These are phyloP conservation scores for Drosophila lacicola DNA, from an alignment of 2,888 invertebrate species.

Conservation along the genomic window DNA sequence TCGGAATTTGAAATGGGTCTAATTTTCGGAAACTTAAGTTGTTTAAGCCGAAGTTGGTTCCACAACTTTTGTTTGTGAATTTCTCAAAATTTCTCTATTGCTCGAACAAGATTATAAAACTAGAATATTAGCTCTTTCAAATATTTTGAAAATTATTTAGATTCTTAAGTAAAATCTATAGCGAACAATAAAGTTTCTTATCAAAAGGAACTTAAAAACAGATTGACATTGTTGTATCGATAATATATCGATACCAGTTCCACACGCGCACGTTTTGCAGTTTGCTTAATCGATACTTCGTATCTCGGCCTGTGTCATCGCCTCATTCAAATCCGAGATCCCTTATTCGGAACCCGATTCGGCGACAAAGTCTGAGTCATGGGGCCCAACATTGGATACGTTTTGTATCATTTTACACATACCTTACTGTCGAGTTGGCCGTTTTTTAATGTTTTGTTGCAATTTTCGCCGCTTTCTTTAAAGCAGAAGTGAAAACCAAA, in stretches of 20 bases:
- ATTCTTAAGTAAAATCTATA: too few species aligned
- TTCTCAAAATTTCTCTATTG: too few species aligned
- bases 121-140: too few species aligned
- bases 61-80: too few species aligned
- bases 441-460: slow-evolving; percentile 21
- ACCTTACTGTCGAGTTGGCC: slow-evolving; percentile 27
- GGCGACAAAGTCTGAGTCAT: slow-evolving; percentile 43
- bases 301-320: not conserved
- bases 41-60: too few species aligned
- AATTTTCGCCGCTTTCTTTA: slow-evolving; percentile 50
- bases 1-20: too few species aligned
- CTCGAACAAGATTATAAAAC: too few species aligned
- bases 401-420: slow-evolving; percentile 29
- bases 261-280: not conserved
- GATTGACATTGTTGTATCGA: too few species aligned
- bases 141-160: too few species aligned
- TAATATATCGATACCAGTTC: not conserved
- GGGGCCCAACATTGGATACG: slow-evolving; percentile 42
- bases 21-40: too few species aligned
- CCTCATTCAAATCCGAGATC: not conserved
- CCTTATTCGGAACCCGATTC: not conserved
- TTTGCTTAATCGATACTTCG: not conserved
- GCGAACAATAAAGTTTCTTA: too few species aligned
- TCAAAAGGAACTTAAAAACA: too few species aligned
- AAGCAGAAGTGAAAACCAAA: slow-evolving; percentile 10